Base-by-base conservation (phyloP, 2,113 vertebrate species). In the Scortum barcoo region DNA sequence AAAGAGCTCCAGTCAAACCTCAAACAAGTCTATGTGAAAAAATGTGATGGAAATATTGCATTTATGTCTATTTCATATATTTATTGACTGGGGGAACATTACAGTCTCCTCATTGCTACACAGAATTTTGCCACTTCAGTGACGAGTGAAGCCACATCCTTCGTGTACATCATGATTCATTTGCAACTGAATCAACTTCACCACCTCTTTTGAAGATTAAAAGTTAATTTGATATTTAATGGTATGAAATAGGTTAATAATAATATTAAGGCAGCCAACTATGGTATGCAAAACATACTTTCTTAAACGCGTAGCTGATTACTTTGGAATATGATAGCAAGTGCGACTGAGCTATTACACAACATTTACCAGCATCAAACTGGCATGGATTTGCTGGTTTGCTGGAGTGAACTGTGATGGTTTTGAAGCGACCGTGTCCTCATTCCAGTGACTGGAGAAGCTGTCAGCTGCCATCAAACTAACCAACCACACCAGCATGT, bases 361-460 rank as follows among this genome's bases (percentile, higher is more conserved):
- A 28, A 57, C 38, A 30, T 20, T 19, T n/a, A 16, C 6, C 20
- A 60, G 28, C 20, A 33, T 22, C 5, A 71, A 6, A 50, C 44
- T 33, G 30, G 68, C 33, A 7, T 38, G 70, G 46, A 3, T 48
- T 60, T 19, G 12, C 56, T 74, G 63, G 20, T 56, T 68, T 16
- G 63, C 9, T 14, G 24, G n/a, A 60, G 33, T 11, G 24, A 17
- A 48, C 44, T 75, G 6, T 10, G n/a, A 30, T 16, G 69, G 16
- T 28, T 66, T 40, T 40, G 0, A 51, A 36, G 4, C 7, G 26
- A 28, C n/a, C 0, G 0, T 10, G 67, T 51, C 51, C 42, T 74
- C 50, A 30, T 83, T 80, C 68, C 71, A 60, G 57, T 9, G 69
- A 68, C 40, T 30, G 54, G 26, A 69, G 81, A 62, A 54, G 74